A percentile compares a stretch with the other conserved stretches of the same genome.
These are phyloP conservation scores for Notolepis coatsorum DNA, from an alignment of 2,797 vertebrate genomes.

Conservation along the genomic window DNA sequence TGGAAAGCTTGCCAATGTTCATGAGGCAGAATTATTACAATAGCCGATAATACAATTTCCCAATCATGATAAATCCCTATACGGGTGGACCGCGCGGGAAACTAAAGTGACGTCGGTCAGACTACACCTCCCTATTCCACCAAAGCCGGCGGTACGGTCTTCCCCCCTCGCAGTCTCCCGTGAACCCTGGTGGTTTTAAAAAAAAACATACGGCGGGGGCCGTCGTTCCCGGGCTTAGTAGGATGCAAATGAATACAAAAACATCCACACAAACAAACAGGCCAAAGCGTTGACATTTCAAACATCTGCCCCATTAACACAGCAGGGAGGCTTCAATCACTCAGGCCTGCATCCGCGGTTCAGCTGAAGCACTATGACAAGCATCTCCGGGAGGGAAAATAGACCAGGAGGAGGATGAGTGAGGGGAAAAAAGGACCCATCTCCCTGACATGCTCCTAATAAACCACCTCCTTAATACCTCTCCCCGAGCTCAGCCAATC, in stretches of 20 bases:
- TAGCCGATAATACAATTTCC: too few relatives aligned
- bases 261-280: constrained; percentile 80
- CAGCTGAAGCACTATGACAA: constrained; percentile 82
- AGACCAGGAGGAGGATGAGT: constrained; percentile 61
- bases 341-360: constrained; percentile 78
- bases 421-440: constrained; percentile 72
- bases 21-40: too few relatives aligned
- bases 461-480: constrained; percentile 80
- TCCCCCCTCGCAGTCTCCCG: constrained; percentile 65
- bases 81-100: too few relatives aligned
- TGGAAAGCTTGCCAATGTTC: too few relatives aligned
- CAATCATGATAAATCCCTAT: too few relatives aligned
- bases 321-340: constrained; percentile 83
- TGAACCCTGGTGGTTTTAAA: constrained; percentile 75
- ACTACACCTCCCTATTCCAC: too few relatives aligned
- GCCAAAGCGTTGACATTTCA: constrained; percentile 78
- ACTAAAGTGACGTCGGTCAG: too few relatives aligned
- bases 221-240: constrained; percentile 75
- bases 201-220: constrained; percentile 73
- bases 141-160: too few relatives aligned
- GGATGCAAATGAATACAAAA: constrained; percentile 78
- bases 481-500: constrained; percentile 81
- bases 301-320: constrained; percentile 85
- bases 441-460: constrained; percentile 82
- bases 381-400: constrained; percentile 75